phyloP scores from a whole-genome alignment of 1,140 invertebrate species.

The Ptiloglossa arizonensis region DNA sequence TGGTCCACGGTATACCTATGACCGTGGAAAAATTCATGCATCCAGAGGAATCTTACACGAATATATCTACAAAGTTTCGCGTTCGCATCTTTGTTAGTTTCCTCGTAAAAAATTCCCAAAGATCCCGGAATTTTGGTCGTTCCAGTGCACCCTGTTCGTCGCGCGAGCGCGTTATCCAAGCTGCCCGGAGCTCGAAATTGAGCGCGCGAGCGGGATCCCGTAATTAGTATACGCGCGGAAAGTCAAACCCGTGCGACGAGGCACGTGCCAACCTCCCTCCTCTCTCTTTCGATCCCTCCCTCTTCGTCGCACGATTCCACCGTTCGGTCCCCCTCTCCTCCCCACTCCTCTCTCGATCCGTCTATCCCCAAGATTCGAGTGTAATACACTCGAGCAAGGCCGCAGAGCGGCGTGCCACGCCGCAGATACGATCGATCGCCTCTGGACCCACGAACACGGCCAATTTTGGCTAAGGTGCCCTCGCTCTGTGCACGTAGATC shows the following conservation, averaged over 20 bases:
- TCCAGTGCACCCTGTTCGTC: too few relatives aligned
- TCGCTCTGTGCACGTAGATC: conserved; percentile 32
- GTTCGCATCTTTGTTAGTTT: too few relatives aligned
- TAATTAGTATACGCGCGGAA: conserved; percentile 44
- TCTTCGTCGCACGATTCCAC: neutral
- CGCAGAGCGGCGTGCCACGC: conserved; percentile 41
- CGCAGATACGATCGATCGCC: conserved; percentile 66
- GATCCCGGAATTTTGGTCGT: too few relatives aligned
- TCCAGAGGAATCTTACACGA: too few relatives aligned
- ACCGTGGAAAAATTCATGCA: too few relatives aligned
- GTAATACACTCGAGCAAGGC: conserved; percentile 63
- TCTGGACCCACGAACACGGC: conserved; percentile 48
- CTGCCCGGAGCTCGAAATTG: neutral
- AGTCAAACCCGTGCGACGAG: conserved; percentile 29
- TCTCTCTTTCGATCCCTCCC: conserved; percentile 28
- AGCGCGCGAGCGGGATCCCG: neutral
- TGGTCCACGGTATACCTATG: too few relatives aligned
- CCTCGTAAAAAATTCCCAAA: too few relatives aligned
- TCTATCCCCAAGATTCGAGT: conserved; percentile 34
- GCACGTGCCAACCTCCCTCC: conserved; percentile 55
- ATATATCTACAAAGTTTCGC: too few relatives aligned
- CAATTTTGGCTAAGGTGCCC: conserved; percentile 57
- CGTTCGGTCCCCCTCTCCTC: neutral
- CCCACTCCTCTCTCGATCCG: conserved; percentile 8
- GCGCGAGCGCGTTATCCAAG: neutral